A percentile compares a stretch with the other conserved stretches of the same genome.
Conservation (phyloP, 2,888 invertebrate species). For the Trachelus stipa region DNA sequence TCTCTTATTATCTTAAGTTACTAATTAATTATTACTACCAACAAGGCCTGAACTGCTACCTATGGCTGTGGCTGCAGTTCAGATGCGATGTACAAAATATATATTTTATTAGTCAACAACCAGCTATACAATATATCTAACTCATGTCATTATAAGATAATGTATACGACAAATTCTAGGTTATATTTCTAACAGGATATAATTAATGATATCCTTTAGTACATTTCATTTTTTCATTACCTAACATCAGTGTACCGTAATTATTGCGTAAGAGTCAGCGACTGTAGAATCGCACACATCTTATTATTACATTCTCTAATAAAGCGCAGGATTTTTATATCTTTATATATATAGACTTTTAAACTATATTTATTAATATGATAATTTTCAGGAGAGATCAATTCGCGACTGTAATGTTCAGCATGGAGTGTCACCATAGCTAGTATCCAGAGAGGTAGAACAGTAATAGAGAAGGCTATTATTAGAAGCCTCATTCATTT, state of each 20-base stretch:
- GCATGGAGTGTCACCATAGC: background rate
- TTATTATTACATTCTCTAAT: background rate
- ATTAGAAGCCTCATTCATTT: background rate
- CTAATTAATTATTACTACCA: conserved; percentile 26
- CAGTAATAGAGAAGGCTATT: background rate
- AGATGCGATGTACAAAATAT: conserved; percentile 62
- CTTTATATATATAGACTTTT: background rate
- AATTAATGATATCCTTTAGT: background rate
- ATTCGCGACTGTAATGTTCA: background rate
- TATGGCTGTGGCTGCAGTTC: conserved; percentile 59
- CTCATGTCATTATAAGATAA: background rate
- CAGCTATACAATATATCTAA: conserved; percentile 18
- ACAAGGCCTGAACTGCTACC: conserved; percentile 59
- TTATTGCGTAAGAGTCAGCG: background rate
- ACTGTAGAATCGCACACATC: background rate
- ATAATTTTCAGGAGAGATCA: background rate
- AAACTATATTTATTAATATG: background rate
- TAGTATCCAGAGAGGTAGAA: background rate
- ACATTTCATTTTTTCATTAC: background rate
- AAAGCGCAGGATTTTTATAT: background rate
- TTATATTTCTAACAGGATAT: background rate
- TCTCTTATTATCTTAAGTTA: background rate
- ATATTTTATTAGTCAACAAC: conserved; percentile 31
- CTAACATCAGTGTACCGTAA: background rate
- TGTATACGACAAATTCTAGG: background rate